Conservation (phyloP, 2,888 invertebrate species). For the Apocheima hispidaria region DNA sequence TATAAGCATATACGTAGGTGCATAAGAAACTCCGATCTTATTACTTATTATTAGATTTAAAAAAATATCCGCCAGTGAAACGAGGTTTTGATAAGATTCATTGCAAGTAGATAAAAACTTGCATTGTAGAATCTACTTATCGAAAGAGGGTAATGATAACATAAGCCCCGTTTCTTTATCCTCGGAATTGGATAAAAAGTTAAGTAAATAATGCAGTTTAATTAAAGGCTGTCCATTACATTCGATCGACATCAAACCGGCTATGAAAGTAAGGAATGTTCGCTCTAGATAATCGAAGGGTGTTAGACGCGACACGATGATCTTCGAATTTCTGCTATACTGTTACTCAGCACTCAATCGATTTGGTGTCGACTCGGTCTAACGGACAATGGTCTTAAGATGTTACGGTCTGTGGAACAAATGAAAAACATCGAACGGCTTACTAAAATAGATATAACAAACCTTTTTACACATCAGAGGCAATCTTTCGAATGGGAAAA, state of each 20-base stretch:
- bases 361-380: no score
- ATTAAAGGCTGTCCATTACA: not conserved
- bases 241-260: no score
- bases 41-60: not conserved
- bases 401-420: not conserved
- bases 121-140: not conserved
- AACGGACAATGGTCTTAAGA: not conserved
- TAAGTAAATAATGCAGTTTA: not conserved
- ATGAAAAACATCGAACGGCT: not conserved
- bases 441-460: no score
- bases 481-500: no score
- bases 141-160: slow-evolving; percentile 5
- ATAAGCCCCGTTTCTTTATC: not conserved
- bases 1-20: no score
- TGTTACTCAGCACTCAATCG: no score
- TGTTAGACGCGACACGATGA: no score
- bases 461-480: no score
- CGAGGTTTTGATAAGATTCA: not conserved
- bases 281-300: not conserved
- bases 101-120: not conserved
- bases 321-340: no score
- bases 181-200: not conserved
- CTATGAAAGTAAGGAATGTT: no score
- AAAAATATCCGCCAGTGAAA: no score
- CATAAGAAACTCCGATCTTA: not conserved